Evolutionary conservation across 2,797 vertebrate species (phyloP).

Genomic region (Anabas testudineus): DNA sequence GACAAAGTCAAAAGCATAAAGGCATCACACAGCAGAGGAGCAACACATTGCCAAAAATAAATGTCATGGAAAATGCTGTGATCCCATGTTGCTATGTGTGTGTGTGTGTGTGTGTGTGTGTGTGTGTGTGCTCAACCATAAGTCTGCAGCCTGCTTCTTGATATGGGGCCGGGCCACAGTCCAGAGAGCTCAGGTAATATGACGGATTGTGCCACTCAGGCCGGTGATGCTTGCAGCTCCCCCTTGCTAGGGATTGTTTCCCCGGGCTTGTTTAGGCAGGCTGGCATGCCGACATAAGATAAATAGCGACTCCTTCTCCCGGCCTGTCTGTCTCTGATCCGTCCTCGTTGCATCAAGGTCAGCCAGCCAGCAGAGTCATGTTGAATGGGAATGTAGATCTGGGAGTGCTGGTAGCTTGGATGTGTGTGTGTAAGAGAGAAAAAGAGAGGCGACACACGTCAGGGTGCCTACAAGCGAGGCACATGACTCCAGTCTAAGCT

Average conservation of each 20-base stretch:
- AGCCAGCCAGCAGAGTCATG: slow-evolving; percentile 69
- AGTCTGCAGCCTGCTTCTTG: slow-evolving; percentile 56
- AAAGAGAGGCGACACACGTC: slow-evolving; percentile 65
- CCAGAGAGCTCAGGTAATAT: slow-evolving; percentile 82
- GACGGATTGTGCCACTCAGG: slow-evolving; percentile 77
- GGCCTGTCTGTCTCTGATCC: slow-evolving; percentile 77
- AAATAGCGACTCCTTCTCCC: slow-evolving; percentile 73
- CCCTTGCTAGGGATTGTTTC: slow-evolving; percentile 79
- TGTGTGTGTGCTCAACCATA: slow-evolving; percentile 50
- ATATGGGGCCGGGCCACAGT: slow-evolving; percentile 63
- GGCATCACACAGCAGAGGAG: slow-evolving; percentile 47
- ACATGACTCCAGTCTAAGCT: slow-evolving; percentile 71
- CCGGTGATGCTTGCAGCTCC: slow-evolving; percentile 69
- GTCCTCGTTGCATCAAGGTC: slow-evolving; percentile 82
- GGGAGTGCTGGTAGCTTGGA: slow-evolving; percentile 41
- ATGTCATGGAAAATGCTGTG: slow-evolving; percentile 63
- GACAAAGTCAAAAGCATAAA: slow-evolving; percentile 62
- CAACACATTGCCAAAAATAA: slow-evolving; percentile 63
- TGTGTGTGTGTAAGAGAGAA: slow-evolving; percentile 14
- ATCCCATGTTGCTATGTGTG: slow-evolving; percentile 55
- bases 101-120: slow-evolving; percentile 49
- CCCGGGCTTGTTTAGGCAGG: slow-evolving; percentile 80
- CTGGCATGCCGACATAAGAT: slow-evolving; percentile 78
- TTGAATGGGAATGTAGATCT: slow-evolving; percentile 58
- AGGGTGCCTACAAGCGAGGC: slow-evolving; percentile 51